Evolutionary conservation across 2,797 vertebrate genomes (phyloP).

Genomic region (Poliocrania exsul): DNA sequence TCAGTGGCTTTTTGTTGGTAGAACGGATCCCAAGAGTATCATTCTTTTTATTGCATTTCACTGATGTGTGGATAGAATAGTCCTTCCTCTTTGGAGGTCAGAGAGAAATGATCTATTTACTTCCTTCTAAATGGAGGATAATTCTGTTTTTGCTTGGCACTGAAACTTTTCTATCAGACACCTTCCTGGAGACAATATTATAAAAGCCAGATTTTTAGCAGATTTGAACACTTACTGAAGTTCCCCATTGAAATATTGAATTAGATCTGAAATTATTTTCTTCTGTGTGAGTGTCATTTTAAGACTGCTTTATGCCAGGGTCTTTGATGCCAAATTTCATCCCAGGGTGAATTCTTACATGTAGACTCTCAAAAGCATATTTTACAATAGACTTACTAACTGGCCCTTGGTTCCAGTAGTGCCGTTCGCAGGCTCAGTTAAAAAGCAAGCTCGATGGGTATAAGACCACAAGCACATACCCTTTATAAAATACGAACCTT

Average conservation of each 20-base stretch:
- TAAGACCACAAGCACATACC: not conserved
- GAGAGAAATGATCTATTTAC: conserved; percentile 40
- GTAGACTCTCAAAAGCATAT: conserved; percentile 28
- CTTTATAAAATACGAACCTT: not conserved
- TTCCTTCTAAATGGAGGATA: conserved; percentile 43
- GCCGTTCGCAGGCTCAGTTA: not conserved
- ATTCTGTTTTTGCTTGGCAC: conserved; percentile 48
- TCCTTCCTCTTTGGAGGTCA: conserved; percentile 43
- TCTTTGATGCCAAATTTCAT: conserved; percentile 30
- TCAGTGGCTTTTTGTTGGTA: conserved; percentile 44
- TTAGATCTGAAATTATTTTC: conserved; percentile 41
- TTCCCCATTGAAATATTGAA: conserved; percentile 7
- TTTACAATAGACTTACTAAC: conserved; percentile 39
- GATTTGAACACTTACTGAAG: conserved; percentile 1
- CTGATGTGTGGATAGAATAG: not conserved
- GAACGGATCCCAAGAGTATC: not conserved
- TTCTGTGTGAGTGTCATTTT: not conserved
- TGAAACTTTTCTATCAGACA: conserved; percentile 20
- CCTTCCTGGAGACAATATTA: conserved; percentile 23
- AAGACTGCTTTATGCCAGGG: not conserved
- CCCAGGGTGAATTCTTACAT: conserved; percentile 18
- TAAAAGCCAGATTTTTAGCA: conserved; percentile 18
- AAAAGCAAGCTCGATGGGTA: not conserved
- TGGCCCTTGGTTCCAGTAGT: not conserved
- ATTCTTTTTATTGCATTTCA: conserved; percentile 62